Evolutionary conservation across 1,140 invertebrate species (phyloP).

Genomic region (Reticulitermes speratus): DNA sequence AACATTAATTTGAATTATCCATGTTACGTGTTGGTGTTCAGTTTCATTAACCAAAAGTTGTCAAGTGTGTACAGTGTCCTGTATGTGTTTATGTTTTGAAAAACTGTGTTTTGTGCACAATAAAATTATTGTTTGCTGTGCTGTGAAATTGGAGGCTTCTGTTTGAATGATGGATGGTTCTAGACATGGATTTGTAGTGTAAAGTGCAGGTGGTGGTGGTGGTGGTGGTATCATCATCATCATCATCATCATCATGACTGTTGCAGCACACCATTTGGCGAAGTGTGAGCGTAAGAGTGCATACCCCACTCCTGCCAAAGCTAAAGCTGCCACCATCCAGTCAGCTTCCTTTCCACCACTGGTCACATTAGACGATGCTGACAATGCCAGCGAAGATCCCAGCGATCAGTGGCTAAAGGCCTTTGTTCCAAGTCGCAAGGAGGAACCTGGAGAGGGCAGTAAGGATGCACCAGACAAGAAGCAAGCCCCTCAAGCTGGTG

Average conservation of each 20-base stretch:
- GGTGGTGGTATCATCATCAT: too few relatives aligned
- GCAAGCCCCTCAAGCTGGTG: not conserved
- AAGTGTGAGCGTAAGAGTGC: conserved; percentile 61
- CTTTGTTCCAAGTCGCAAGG: conserved; percentile 27
- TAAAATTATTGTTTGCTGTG: too few relatives aligned
- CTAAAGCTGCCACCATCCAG: conserved; percentile 55
- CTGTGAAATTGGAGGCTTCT: too few relatives aligned
- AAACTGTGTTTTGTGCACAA: too few relatives aligned
- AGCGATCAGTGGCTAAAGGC: conserved; percentile 33
- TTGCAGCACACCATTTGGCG: conserved; percentile 60
- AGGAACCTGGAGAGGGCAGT: conserved; percentile 28
- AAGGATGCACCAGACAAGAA: conserved; percentile 25
- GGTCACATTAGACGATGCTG: conserved; percentile 35
- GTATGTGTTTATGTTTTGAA: too few relatives aligned
- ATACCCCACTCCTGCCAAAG: conserved; percentile 57
- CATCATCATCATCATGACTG: not conserved
- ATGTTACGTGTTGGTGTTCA: not conserved
- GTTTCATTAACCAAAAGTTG: too few relatives aligned
- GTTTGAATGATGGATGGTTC: too few relatives aligned
- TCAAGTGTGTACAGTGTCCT: too few relatives aligned
- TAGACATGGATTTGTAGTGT: too few relatives aligned
- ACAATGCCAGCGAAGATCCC: conserved; percentile 27
- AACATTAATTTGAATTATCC: not conserved
- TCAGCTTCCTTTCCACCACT: conserved; percentile 37
- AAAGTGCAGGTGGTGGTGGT: too few relatives aligned